Evolutionary conservation across 2,797 vertebrate genomes (phyloP), one percentile per base, ranked within the genome.

Genomic region (Hippoglossus hippoglossus): DNA sequence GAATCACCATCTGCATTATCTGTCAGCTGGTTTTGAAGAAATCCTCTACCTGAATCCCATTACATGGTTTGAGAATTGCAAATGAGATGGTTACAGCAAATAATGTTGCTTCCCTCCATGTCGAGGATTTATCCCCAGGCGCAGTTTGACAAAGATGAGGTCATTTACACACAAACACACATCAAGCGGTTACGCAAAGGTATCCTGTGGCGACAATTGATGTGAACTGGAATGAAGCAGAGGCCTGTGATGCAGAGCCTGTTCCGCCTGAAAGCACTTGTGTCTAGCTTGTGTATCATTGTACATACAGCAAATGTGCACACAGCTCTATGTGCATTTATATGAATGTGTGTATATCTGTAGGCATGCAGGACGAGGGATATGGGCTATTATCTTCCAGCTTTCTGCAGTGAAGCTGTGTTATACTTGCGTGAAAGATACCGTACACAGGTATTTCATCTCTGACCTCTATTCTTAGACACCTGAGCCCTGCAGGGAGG

Each of bases 121-220:
- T 36, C 34, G 18, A 25, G 36, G 44, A 61, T 49, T 22, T 24
- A 24, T 55, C n/a, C 12, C 26, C 19, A n/a, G 44, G 21, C 61
- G 55, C 9, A 41, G 16, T 36, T 52, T 41, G 12, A 63, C 10
- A 26, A 53, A 53, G 52, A 53, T 65, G 59, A 65, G 26, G 60
- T 75, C 67, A 71, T 15, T 31, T 13, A 39, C 31, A 62, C 56
- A 53, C 49, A 66, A n/a, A 47, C 21, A 25, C 25, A 64, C 1
- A 52, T 28, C 44, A 67, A 50, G 54, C 21, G 28, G 13, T 2
- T 19, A 67, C 34, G 60, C 44, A 71, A 63, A 68, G 39, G 70
- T 63, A 67, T 62, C 73, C 75, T 63, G 18, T 75, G 67, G 73
- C 60, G 71, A 79, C 75, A 57, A 53, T 28, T 75, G 64, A 81